Evolutionary conservation across 2,113 vertebrate species (phyloP), one percentile per base, ranked within the genome.

Genomic region (Grammomys dolichurus): DNA sequence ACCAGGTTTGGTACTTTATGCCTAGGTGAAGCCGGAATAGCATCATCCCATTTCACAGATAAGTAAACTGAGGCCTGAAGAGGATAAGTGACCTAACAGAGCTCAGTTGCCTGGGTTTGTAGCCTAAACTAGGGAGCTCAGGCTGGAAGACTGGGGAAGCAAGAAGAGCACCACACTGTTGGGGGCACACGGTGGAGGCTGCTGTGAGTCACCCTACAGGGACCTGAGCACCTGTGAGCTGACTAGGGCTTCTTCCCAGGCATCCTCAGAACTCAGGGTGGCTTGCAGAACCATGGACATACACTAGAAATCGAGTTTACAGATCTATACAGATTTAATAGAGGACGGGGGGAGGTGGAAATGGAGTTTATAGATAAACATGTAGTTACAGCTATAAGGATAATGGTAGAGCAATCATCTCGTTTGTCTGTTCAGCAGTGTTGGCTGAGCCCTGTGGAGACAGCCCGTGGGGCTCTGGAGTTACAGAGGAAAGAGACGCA

Each of bases 401-500:
- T 43, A 28, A 88, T 90, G 81, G 36, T 26, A 36, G 1, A 19
- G 16, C 3, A 11, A 67, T 46, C 26, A 6, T 31, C 17, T 80
- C 56, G 1, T 22, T 33, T 85, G 87, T 77, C 40, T 63, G 33
- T 22, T 86, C 69, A 43, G n/a, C 20, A 78, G 36, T 1, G 2
- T 33, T 56, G 9, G 0, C 63, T 3, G 72, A 82, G 69, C 20
- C 19, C 58, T 3, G 26, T 33, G 48, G 75, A 36, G 78, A 54
- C 81, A 0, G 8, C 7, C 2, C n/a, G 63, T 51, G 28, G 58
- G 20, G 56, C 75, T 76, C 43, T 10, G 28, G 84, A 19, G 24
- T 5, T 12, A 20, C 7, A 0, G 28, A 10, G 3, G 63, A 14
- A 17, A 28, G 73, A 7, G 58, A 0, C 2, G 8, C 90, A 91